A percentile compares a stretch with the other conserved stretches of the same genome.
Conservation (phyloP, 1,140 invertebrate genomes). For the Drosophila chauvacae region DNA sequence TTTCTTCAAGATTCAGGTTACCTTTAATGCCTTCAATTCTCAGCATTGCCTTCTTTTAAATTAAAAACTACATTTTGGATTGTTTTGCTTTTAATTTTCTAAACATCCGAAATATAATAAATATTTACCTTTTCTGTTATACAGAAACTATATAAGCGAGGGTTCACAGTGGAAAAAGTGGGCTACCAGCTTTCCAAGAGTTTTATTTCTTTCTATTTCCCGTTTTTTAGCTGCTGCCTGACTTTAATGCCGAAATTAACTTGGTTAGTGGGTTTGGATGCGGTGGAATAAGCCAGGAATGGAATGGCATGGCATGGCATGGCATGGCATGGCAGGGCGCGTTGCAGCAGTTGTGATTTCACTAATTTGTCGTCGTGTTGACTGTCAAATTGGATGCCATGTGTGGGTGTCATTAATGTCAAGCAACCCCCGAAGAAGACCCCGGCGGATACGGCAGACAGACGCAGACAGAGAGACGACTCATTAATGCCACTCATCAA, state of each 20-base stretch:
- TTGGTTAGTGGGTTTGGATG: slow-evolving; percentile 14
- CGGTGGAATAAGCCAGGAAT: background rate
- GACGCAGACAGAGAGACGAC: slow-evolving; percentile 73
- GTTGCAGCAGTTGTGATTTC: slow-evolving; percentile 62
- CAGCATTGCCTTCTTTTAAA: no score
- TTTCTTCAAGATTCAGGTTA: background rate
- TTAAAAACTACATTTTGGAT: no score
- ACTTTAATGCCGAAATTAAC: slow-evolving; percentile 31
- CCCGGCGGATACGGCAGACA: slow-evolving; percentile 27
- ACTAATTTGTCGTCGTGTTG: slow-evolving; percentile 79
- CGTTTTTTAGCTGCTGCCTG: slow-evolving; percentile 31
- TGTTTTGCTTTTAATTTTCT: background rate
- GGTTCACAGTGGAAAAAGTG: background rate
- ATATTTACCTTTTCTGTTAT: background rate
- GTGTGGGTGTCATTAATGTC: slow-evolving; percentile 82
- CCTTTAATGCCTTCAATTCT: no score
- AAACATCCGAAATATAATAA: background rate
- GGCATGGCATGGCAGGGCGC: slow-evolving; percentile 1
- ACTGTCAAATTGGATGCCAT: slow-evolving; percentile 80
- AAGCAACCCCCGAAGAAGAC: slow-evolving; percentile 50
- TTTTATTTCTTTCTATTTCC: no score
- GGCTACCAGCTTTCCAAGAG: slow-evolving; percentile 5
- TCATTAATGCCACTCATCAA: slow-evolving; percentile 83
- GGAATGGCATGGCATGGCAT: background rate
- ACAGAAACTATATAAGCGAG: background rate